phyloP scores from a whole-genome alignment of 2,888 invertebrate species.

The Dryocosmus kuriphilus region DNA sequence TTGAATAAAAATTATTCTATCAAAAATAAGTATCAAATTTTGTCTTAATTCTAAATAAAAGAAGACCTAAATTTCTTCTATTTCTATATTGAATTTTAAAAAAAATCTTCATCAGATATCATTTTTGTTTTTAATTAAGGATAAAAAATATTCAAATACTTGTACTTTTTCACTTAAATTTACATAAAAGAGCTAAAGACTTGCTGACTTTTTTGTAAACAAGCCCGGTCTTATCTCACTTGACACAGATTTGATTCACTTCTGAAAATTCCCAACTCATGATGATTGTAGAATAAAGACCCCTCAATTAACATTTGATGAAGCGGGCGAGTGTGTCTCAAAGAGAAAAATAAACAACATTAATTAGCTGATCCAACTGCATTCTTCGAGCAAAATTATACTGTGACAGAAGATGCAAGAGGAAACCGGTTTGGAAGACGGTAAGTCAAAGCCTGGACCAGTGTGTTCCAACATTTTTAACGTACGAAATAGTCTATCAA shows the following conservation, averaged over 20 bases:
- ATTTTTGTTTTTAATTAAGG: not conserved
- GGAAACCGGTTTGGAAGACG: not conserved
- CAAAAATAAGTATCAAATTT: too few relatives aligned
- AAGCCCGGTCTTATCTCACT: not conserved
- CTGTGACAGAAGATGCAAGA: not conserved
- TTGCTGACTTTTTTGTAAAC: not conserved
- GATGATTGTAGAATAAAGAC: slow-evolving; percentile 16
- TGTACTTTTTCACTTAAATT: not conserved
- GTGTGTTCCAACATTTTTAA: not conserved
- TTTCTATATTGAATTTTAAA: too few relatives aligned
- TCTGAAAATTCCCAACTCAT: not conserved
- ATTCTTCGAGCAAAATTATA: slow-evolving; percentile 32
- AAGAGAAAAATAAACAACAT: slow-evolving; percentile 27
- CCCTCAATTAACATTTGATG: slow-evolving; percentile 20
- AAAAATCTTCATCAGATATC: not conserved
- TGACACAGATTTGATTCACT: slow-evolving; percentile 28
- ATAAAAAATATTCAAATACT: not conserved
- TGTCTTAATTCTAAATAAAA: too few relatives aligned
- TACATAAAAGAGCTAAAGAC: not conserved
- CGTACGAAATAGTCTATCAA: not conserved
- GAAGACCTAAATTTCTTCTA: too few relatives aligned
- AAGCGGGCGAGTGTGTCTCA: slow-evolving; percentile 2
- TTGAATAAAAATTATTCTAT: too few relatives aligned
- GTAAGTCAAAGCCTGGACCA: not conserved
- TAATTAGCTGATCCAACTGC: slow-evolving; percentile 25